These are phyloP conservation scores for Rostratula benghalensis DNA, from an alignment of 2,113 vertebrate species.

Conservation along the genomic window DNA sequence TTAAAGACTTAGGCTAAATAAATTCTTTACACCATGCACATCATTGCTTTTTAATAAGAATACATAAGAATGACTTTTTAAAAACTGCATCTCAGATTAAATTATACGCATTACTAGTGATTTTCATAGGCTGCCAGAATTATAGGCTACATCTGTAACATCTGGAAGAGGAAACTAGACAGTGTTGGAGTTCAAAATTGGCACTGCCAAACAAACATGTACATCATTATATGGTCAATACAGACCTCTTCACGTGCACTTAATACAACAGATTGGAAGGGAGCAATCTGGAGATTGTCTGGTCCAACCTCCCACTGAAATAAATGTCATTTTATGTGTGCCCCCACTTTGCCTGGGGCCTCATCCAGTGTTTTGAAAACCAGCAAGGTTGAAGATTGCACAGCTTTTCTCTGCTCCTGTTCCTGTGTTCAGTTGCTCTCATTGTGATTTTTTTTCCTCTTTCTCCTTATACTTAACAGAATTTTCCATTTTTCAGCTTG, in stretches of 20 bases:
- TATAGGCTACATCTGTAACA: background rate
- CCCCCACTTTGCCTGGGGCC: background rate
- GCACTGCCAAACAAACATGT: rapidly evolving
- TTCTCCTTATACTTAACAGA: background rate
- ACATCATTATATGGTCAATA: background rate
- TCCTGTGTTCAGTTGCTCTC: background rate
- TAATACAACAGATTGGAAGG: background rate
- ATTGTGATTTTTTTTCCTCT: rapidly evolving
- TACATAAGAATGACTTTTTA: background rate
- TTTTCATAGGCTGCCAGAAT: background rate
- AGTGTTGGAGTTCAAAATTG: background rate
- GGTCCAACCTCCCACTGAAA: background rate
- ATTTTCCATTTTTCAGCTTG: background rate
- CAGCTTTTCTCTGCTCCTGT: background rate
- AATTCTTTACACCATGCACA: rapidly evolving
- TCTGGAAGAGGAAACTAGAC: background rate
- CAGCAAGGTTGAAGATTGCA: background rate
- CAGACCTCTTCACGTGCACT: rapidly evolving
- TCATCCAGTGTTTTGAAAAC: background rate
- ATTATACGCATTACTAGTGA: background rate
- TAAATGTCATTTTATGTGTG: background rate
- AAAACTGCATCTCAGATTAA: background rate
- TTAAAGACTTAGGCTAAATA: background rate
- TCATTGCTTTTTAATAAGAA: background rate
- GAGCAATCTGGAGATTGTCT: background rate